Conservation (phyloP, 64 coral and sea anemone species). For the Actinia equina region DNA sequence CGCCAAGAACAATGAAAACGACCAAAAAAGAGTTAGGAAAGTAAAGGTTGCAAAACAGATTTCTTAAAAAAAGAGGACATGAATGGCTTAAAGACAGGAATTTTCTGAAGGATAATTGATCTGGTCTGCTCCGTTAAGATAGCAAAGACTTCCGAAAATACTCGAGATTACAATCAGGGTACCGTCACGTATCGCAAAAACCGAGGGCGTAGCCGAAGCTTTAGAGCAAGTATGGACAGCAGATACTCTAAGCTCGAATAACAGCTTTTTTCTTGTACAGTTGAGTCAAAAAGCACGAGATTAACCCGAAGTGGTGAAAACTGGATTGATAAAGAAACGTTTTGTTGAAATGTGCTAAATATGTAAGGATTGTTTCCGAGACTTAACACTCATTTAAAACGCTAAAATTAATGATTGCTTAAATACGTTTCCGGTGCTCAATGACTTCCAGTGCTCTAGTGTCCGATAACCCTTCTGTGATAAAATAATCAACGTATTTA, state of each 20-base stretch:
- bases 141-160: conserved; percentile 6
- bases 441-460: not conserved
- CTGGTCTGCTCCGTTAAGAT: not conserved
- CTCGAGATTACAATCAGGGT: not conserved
- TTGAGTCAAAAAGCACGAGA: no score
- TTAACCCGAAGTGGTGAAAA: no score
- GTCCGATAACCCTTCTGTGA: not conserved
- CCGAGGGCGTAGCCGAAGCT: no score
- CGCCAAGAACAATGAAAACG: not conserved
- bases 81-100: not conserved
- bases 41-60: not conserved
- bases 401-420: not conserved
- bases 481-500: no score
- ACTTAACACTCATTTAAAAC: not conserved
- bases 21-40: not conserved
- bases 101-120: not conserved
- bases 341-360: no score
- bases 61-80: not conserved
- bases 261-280: no score
- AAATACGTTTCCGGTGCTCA: not conserved
- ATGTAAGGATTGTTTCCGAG: not conserved
- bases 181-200: not conserved
- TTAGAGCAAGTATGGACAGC: no score
- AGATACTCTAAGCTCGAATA: no score
- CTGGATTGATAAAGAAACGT: no score